phyloP scores from a whole-genome alignment of 2,113 vertebrate species.

The Eupsittula cactorum region DNA sequence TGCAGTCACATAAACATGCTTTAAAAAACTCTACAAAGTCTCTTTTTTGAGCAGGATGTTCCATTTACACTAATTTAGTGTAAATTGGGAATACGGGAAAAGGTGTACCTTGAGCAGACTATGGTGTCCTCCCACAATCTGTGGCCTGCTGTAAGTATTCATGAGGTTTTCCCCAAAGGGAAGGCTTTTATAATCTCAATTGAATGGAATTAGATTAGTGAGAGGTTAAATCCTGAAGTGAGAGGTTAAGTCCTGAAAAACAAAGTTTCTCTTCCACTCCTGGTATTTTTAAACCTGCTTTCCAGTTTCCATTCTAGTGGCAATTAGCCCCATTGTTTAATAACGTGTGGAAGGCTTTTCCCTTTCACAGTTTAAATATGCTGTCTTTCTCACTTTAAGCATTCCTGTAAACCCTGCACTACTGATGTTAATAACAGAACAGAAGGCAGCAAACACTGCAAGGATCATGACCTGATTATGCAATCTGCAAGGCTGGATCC shows the following conservation, averaged over 20 bases:
- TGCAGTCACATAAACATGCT: slow-evolving; percentile 85
- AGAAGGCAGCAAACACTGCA: slow-evolving; percentile 18
- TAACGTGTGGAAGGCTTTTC: neutral
- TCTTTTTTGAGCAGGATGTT: slow-evolving; percentile 71
- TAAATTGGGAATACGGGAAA: neutral
- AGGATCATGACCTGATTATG: neutral
- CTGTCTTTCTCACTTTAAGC: neutral
- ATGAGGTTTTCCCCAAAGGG: neutral
- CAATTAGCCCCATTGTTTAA: neutral
- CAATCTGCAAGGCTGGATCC: slow-evolving; percentile 6
- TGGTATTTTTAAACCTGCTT: neutral
- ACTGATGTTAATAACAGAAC: neutral
- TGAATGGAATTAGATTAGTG: neutral
- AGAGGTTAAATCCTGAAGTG: neutral
- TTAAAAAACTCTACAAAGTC: slow-evolving; percentile 75
- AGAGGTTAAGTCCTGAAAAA: neutral
- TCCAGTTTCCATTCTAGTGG: neutral
- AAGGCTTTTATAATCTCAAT: neutral
- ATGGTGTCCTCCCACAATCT: neutral
- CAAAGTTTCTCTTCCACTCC: neutral
- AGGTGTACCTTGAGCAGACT: neutral
- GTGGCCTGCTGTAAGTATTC: neutral
- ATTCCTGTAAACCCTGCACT: neutral
- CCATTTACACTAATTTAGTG: neutral
- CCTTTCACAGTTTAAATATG: neutral